A percentile compares a stretch with the other conserved stretches of the same genome.
Conservation (phyloP, 1,140 invertebrate genomes). For the Rhyacophila brunnea region DNA sequence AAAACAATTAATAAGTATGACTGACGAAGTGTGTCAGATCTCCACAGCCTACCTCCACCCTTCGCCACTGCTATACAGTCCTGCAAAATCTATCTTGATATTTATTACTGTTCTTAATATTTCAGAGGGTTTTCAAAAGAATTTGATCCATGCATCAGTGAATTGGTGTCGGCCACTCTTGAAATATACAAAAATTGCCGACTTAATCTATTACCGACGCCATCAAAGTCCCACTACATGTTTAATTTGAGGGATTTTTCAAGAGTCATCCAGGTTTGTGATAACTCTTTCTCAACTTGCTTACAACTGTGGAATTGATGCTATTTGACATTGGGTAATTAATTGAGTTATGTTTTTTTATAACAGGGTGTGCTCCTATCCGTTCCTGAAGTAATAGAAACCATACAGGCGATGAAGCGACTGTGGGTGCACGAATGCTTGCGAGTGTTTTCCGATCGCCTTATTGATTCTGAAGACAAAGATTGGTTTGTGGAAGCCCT, state of each 20-base stretch:
- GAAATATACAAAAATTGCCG: conserved; percentile 85
- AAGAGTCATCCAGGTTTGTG: conserved; percentile 78
- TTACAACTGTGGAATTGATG: no score
- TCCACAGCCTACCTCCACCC: no score
- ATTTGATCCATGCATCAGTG: conserved; percentile 89
- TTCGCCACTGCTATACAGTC: no score
- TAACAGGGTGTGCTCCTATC: conserved; percentile 84
- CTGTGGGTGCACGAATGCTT: conserved; percentile 94
- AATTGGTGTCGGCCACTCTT: conserved; percentile 84
- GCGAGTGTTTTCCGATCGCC: conserved; percentile 90
- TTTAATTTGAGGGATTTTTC: conserved; percentile 96
- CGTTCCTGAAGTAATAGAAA: conserved; percentile 87
- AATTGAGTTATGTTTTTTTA: no score
- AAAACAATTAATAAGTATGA: no score
- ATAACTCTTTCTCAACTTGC: no score
- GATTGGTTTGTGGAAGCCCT: conserved; percentile 74
- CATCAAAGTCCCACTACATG: conserved; percentile 88
- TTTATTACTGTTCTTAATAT: conserved; percentile 10
- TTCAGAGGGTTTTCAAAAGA: conserved; percentile 89
- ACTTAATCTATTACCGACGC: conserved; percentile 82
- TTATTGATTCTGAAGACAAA: conserved; percentile 81
- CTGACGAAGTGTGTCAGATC: no score
- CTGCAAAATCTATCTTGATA: no score
- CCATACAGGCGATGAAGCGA: conserved; percentile 82
- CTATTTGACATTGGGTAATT: no score